Conservation (phyloP, 2,113 vertebrate species). For the Petromus typicus region DNA sequence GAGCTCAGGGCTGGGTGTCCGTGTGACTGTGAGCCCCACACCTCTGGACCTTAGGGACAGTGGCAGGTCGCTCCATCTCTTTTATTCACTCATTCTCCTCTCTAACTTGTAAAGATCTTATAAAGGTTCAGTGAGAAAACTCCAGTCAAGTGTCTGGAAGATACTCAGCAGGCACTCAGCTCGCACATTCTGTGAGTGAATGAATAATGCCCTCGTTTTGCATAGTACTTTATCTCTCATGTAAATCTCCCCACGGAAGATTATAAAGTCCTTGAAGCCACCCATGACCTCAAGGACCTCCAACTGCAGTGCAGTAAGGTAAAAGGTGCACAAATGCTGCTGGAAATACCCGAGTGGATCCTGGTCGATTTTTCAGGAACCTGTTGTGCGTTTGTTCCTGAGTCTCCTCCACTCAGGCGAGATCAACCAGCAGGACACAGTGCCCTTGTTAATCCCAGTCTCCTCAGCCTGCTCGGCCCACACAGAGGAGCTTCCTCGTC, state of each 20-base stretch:
- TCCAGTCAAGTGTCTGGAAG: neutral
- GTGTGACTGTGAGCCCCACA: neutral
- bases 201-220: neutral
- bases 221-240: neutral
- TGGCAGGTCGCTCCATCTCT: neutral
- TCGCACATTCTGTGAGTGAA: neutral
- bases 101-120: neutral
- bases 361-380: slow-evolving; percentile 28
- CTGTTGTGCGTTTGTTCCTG: slow-evolving; percentile 62
- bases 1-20: neutral
- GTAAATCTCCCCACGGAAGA: neutral
- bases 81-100: no score
- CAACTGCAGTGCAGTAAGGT: neutral
- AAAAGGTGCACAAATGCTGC: neutral
- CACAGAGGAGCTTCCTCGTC: slow-evolving; percentile 63
- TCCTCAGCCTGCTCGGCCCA: slow-evolving; percentile 48
- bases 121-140: neutral
- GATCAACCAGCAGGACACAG: slow-evolving; percentile 47
- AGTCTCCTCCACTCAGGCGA: neutral
- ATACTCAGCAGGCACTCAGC: neutral
- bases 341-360: neutral
- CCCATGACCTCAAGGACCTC: neutral
- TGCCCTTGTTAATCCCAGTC: slow-evolving; percentile 54
- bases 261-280: neutral
- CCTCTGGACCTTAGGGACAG: neutral